Conservation (phyloP, 2,113 vertebrate genomes). For the Turdus rufiventris region DNA sequence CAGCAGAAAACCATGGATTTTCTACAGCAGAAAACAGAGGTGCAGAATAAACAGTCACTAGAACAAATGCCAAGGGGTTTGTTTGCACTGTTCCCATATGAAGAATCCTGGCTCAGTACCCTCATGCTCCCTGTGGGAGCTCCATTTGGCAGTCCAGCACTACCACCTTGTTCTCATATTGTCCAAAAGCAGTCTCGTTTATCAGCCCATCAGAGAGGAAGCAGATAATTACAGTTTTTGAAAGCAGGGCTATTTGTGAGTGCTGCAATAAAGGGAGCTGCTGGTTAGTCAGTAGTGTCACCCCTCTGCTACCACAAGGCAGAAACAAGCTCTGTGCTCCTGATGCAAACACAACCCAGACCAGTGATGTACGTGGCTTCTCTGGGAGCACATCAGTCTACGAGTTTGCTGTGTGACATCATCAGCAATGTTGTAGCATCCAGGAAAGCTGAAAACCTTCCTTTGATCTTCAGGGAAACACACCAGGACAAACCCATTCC, state of each 20-base stretch:
- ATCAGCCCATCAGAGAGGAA: neutral
- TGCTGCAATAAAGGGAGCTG: neutral
- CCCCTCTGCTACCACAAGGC: neutral
- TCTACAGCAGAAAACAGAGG: neutral
- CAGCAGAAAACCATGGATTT: neutral
- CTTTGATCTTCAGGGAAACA: neutral
- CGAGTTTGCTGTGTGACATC: neutral
- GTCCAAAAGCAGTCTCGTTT: neutral
- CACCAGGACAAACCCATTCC: neutral
- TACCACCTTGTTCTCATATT: neutral
- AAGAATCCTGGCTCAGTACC: neutral
- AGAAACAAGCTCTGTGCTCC: neutral
- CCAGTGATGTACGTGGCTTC: neutral
- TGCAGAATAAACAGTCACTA: neutral
- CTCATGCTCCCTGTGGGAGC: neutral
- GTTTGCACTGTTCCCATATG: neutral
- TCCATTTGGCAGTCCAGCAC: neutral
- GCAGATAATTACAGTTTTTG: neutral
- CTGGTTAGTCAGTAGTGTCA: neutral
- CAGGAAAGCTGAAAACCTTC: neutral
- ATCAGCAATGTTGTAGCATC: neutral
- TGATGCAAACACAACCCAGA: rapidly evolving
- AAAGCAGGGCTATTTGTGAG: neutral
- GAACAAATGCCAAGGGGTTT: neutral
- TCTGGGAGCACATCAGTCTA: neutral